Percentiles rank a stretch among this genome's conserved stretches.
Evolutionary conservation across 1,140 invertebrate genomes (phyloP).

Genomic region (Philotrypesis tridentata): DNA sequence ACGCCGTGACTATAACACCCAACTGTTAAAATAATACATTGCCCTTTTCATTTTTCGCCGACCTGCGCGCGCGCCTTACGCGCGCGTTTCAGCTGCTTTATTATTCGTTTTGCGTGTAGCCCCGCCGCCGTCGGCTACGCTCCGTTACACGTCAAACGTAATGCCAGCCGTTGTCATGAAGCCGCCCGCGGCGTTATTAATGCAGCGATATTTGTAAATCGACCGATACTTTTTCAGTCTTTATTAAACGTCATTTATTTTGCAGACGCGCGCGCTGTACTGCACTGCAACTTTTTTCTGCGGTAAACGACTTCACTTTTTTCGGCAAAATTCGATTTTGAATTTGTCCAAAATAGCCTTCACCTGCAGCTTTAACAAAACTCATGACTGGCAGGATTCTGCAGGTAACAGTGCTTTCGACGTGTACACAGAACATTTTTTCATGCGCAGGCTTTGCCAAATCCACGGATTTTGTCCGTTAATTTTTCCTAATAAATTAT

Average conservation of each 20-base stretch:
- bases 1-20: not conserved
- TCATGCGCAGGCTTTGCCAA: no score
- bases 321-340: no score
- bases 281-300: no score
- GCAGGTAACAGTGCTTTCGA: no score
- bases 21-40: slow-evolving; percentile 1
- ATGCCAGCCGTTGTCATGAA: not conserved
- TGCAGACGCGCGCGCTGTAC: no score
- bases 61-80: not conserved
- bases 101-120: not conserved
- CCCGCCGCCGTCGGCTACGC: not conserved
- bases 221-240: not conserved
- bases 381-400: no score
- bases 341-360: no score
- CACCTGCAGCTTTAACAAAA: no score
- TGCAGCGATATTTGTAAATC: not conserved
- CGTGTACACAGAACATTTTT: no score
- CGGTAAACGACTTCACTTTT: no score
- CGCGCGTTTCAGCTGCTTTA: not conserved
- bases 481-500: no score
- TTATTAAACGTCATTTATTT: not conserved
- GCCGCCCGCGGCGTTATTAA: not conserved
- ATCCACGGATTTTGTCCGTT: no score
- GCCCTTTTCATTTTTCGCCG: not conserved
- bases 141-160: not conserved